A percentile compares a stretch with the other conserved stretches of the same genome.
Evolutionary conservation across 2,113 vertebrate species (phyloP).

Genomic region (Gasterosteus nipponicus): DNA sequence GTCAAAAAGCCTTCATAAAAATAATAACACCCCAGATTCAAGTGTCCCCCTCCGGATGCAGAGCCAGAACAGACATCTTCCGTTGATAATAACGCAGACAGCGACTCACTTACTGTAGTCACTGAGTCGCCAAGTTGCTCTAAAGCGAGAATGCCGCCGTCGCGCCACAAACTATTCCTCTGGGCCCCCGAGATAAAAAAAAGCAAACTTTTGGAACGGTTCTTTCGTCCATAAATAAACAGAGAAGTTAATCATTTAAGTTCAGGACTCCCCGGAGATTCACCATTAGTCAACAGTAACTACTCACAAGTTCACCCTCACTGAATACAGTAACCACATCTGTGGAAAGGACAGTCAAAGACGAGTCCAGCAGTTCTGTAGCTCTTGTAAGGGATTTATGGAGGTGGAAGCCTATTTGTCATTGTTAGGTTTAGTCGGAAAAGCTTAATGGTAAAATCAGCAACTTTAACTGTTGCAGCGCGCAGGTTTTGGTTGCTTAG

Average conservation of each 20-base stretch:
- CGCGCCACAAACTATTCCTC: no score
- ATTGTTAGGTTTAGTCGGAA: background rate
- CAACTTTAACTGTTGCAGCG: background rate
- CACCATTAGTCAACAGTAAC: no score
- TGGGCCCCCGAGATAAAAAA: no score
- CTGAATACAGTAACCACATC: background rate
- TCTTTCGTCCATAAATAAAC: no score
- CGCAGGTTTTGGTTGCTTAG: background rate
- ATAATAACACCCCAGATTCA: conserved; percentile 24
- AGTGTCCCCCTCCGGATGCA: conserved; percentile 16
- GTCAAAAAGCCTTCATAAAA: conserved; percentile 19
- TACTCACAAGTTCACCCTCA: background rate
- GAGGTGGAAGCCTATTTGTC: background rate
- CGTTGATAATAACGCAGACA: background rate
- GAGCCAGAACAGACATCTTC: conserved; percentile 22
- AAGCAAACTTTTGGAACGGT: no score
- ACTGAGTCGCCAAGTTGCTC: no score
- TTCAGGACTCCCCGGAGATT: background rate
- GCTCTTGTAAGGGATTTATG: background rate
- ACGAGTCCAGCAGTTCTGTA: background rate
- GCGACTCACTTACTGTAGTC: background rate
- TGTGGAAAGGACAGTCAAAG: background rate
- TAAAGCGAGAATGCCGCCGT: no score
- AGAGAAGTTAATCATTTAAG: background rate
- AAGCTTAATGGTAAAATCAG: background rate